Evolutionary conservation across 2,888 invertebrate species (phyloP).

Genomic region (Ophion ellenae): DNA sequence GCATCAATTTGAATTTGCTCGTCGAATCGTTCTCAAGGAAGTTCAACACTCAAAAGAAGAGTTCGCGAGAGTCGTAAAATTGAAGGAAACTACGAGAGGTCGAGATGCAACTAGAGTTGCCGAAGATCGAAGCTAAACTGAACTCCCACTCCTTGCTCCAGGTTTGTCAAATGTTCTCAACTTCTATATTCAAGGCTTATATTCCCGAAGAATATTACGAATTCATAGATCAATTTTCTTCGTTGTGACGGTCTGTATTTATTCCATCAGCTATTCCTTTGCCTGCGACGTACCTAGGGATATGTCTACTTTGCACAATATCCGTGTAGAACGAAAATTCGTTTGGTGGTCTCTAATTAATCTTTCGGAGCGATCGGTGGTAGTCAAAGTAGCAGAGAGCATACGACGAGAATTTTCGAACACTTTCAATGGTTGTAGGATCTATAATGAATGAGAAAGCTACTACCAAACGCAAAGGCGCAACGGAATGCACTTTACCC

Average conservation of each 20-base stretch:
- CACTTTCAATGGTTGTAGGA: background rate
- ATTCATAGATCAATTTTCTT: constrained; percentile 8
- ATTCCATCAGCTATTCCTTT: constrained; percentile 20
- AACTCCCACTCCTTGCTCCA: background rate
- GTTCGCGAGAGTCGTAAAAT: background rate
- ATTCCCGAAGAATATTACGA: background rate
- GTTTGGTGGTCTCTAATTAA: constrained; percentile 31
- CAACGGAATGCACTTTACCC: background rate
- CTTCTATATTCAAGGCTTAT: background rate
- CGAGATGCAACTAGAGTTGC: background rate
- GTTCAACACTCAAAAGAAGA: background rate
- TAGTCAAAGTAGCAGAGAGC: background rate
- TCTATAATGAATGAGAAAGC: background rate
- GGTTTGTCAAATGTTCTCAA: background rate
- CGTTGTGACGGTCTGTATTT: constrained; percentile 1
- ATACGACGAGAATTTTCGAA: constrained; percentile 2
- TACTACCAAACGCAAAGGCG: background rate
- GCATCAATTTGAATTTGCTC: background rate
- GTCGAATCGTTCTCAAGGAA: background rate
- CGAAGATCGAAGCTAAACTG: constrained; percentile 32
- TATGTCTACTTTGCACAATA: background rate
- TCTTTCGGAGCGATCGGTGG: constrained; percentile 1
- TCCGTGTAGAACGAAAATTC: background rate
- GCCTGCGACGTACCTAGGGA: background rate
- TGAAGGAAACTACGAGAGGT: background rate